These are phyloP conservation scores for Oryzias sinensis DNA, from an alignment of 2,797 vertebrate genomes.

Conservation along the genomic window DNA sequence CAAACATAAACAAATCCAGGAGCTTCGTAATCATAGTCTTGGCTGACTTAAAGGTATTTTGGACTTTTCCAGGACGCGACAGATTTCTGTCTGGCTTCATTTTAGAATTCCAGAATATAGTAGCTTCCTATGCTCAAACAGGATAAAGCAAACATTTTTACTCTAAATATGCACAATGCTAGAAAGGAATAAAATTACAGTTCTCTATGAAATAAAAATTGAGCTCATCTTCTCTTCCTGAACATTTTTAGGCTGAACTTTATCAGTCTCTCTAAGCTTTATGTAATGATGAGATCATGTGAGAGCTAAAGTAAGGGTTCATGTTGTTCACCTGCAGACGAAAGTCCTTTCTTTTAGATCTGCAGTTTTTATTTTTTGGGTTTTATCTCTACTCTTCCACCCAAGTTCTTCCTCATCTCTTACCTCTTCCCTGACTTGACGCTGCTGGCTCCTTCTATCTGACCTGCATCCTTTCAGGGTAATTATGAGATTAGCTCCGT, in stretches of 20 bases:
- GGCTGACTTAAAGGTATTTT: constrained; percentile 36
- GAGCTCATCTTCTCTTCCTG: constrained; percentile 1
- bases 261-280: constrained; percentile 27
- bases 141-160: not conserved
- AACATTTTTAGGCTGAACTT: constrained; percentile 2
- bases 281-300: constrained; percentile 57
- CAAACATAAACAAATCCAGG: constrained; percentile 28
- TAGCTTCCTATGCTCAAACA: constrained; percentile 12
- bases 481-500: constrained; percentile 67
- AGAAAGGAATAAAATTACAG: not conserved
- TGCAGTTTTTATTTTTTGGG: constrained; percentile 27
- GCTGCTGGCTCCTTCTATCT: constrained; percentile 57
- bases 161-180: not conserved
- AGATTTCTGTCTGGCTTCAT: constrained; percentile 64
- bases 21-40: constrained; percentile 67
- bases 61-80: constrained; percentile 60
- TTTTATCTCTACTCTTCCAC: constrained; percentile 23
- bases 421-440: constrained; percentile 52
- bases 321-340: constrained; percentile 40
- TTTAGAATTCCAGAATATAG: constrained; percentile 40
- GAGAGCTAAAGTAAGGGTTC: constrained; percentile 55
- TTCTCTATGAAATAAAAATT: constrained; percentile 4
- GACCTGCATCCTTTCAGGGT: constrained; percentile 54
- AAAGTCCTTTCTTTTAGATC: constrained; percentile 56
- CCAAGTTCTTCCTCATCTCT: constrained; percentile 35